A percentile compares a stretch with the other conserved stretches of the same genome.
Evolutionary conservation across 2,113 vertebrate genomes (phyloP).

Genomic region (Notarius lentiginosus): DNA sequence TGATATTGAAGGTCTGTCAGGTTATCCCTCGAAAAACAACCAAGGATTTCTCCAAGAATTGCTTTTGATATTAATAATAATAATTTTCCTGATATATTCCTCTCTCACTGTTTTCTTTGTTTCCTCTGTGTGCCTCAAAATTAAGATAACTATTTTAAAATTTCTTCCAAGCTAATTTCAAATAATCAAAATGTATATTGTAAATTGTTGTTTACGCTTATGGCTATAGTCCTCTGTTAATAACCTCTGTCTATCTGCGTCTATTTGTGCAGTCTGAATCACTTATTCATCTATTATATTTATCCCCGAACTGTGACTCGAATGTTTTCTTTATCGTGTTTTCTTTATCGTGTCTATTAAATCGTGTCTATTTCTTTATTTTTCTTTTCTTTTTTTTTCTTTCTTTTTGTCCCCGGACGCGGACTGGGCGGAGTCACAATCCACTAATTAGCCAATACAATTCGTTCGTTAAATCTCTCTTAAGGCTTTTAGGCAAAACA

Average conservation of each 20-base stretch:
- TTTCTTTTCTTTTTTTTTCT: too few relatives aligned
- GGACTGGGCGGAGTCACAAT: background rate
- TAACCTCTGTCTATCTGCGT: background rate
- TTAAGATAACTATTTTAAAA: background rate
- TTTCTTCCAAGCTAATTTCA: background rate
- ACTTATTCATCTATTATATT: background rate
- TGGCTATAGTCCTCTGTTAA: background rate
- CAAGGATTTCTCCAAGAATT: background rate
- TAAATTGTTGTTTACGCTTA: background rate
- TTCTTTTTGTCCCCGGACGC: background rate
- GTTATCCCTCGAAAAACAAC: background rate
- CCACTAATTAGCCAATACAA: background rate
- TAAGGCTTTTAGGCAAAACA: background rate
- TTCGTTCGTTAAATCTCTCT: background rate
- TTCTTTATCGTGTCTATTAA: too few relatives aligned
- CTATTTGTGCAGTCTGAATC: background rate
- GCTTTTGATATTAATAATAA: background rate
- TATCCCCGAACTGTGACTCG: background rate
- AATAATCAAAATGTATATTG: background rate
- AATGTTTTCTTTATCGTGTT: background rate
- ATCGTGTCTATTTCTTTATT: background rate
- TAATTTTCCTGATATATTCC: background rate
- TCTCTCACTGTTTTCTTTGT: background rate
- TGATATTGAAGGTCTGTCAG: background rate
- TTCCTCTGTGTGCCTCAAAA: background rate